phyloP scores from a whole-genome alignment of 2,797 vertebrate species.

The Pempheris klunzingeri region DNA sequence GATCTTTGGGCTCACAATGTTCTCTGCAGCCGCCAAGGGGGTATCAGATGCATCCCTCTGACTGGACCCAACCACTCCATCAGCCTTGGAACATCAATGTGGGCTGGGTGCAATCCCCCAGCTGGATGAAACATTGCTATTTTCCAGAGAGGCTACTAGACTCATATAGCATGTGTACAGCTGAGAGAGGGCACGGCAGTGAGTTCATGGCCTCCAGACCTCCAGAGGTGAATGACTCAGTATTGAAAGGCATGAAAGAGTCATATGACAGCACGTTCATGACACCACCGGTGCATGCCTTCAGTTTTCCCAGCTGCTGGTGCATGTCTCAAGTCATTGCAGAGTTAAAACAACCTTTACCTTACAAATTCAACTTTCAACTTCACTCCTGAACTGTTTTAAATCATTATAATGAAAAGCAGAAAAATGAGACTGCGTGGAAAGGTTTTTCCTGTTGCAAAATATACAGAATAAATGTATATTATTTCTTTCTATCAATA shows the following conservation, averaged over 20 bases:
- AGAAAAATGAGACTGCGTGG: neutral
- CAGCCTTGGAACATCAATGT: slow-evolving; percentile 23
- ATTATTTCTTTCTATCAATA: neutral
- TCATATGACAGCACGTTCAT: slow-evolving; percentile 42
- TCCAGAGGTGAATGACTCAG: slow-evolving; percentile 7
- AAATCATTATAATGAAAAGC: neutral
- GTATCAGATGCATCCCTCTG: slow-evolving; percentile 22
- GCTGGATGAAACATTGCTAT: slow-evolving; percentile 15
- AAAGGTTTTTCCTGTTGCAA: neutral
- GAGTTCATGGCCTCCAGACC: slow-evolving; percentile 26
- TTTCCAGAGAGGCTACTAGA: neutral
- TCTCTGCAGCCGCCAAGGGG: slow-evolving; percentile 50
- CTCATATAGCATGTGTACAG: neutral
- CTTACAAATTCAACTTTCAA: neutral
- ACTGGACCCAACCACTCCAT: neutral
- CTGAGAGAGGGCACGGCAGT: slow-evolving; percentile 8
- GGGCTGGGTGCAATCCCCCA: slow-evolving; percentile 3
- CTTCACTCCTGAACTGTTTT: neutral
- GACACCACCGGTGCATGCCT: slow-evolving; percentile 8
- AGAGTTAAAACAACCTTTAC: slow-evolving; percentile 17
- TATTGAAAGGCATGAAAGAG: slow-evolving; percentile 13
- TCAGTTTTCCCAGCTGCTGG: slow-evolving; percentile 41
- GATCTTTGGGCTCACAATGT: slow-evolving; percentile 35
- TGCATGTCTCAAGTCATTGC: slow-evolving; percentile 13
- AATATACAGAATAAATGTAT: neutral